A percentile compares a stretch with the other conserved stretches of the same genome.
Evolutionary conservation across 2,797 vertebrate species (phyloP).

Genomic region (Megaceryle alcyon): DNA sequence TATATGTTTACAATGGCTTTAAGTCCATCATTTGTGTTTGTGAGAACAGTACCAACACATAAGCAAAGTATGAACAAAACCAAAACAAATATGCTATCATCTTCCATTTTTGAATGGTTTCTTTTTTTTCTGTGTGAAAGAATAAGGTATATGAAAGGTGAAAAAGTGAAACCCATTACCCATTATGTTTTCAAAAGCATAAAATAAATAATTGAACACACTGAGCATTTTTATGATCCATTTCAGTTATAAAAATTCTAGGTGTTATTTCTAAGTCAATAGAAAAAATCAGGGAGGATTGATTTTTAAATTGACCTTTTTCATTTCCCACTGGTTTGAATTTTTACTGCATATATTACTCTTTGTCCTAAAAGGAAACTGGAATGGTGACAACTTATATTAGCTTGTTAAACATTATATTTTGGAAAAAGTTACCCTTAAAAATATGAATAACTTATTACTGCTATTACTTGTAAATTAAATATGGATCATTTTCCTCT

Average conservation of each 20-base stretch:
- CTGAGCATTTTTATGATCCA: background rate
- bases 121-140: background rate
- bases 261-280: background rate
- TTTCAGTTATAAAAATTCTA: slow-evolving; percentile 16
- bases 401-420: background rate
- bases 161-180: slow-evolving; percentile 20
- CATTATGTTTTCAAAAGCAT: slow-evolving; percentile 8
- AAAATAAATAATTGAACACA: slow-evolving; percentile 52
- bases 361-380: background rate
- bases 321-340: background rate
- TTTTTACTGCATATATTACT: background rate
- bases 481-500: background rate
- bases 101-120: background rate
- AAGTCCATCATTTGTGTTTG: background rate
- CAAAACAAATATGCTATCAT: background rate
- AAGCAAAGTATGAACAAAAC: background rate
- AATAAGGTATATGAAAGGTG: background rate
- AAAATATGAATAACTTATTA: background rate
- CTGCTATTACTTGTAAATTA: background rate
- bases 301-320: slow-evolving; percentile 53
- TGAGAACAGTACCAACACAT: background rate
- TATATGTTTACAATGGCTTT: background rate
- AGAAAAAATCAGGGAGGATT: slow-evolving; percentile 19
- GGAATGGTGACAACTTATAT: background rate
- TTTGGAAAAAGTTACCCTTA: background rate